A percentile compares a stretch with the other conserved stretches of the same genome.
Conservation (phyloP, 2,888 invertebrate genomes). For the Noctua janthina region DNA sequence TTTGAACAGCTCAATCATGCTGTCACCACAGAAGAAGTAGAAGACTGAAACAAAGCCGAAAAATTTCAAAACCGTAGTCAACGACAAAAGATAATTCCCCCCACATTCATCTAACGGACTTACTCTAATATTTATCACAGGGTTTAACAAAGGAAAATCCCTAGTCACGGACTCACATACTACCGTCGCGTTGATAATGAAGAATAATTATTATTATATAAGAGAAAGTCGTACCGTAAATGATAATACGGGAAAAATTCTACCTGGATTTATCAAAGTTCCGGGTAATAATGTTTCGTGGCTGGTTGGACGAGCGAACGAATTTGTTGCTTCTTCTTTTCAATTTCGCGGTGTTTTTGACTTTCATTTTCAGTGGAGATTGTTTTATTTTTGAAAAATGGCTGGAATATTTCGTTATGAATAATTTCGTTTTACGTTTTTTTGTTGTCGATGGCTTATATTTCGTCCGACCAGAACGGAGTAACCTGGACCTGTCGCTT, state of each 20-base stretch:
- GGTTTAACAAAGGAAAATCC: slow-evolving; percentile 73
- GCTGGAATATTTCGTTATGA: slow-evolving; percentile 6
- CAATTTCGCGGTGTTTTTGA: slow-evolving; percentile 38
- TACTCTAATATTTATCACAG: slow-evolving; percentile 74
- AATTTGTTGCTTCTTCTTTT: slow-evolving; percentile 40
- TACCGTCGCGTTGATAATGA: slow-evolving; percentile 73
- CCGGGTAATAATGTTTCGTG: slow-evolving; percentile 57
- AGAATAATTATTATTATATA: slow-evolving; percentile 75
- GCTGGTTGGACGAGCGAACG: slow-evolving; percentile 43
- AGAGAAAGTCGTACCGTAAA: slow-evolving; percentile 69
- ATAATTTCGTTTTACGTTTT: slow-evolving; percentile 2
- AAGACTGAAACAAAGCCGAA: slow-evolving; percentile 17
- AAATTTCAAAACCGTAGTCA: slow-evolving; percentile 22
- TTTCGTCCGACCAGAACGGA: not conserved
- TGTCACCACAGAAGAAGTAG: not conserved
- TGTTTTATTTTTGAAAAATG: slow-evolving; percentile 18
- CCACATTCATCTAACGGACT: slow-evolving; percentile 71
- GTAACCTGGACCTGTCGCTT: not conserved
- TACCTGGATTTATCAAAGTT: slow-evolving; percentile 54
- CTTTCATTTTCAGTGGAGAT: slow-evolving; percentile 24
- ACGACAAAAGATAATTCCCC: slow-evolving; percentile 53
- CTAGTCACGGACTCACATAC: slow-evolving; percentile 70
- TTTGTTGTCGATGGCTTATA: not conserved
- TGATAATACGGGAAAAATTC: slow-evolving; percentile 63
- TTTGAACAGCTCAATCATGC: not conserved